Conservation (phyloP, 1,140 invertebrate species). For the Drosophila tropicalis region DNA sequence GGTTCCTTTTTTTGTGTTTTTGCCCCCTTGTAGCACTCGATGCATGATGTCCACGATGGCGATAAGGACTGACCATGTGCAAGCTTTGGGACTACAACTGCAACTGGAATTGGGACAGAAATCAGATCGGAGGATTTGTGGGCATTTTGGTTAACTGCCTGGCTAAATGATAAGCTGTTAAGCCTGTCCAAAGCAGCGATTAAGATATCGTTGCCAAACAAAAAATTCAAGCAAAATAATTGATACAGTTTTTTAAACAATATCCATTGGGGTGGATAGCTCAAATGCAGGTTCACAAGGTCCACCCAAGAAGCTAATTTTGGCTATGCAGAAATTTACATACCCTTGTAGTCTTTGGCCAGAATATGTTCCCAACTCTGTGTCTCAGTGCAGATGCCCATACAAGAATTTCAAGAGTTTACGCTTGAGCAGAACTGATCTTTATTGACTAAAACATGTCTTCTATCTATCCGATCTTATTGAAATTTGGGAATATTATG, state of each 20-base stretch:
- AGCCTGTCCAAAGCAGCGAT: conserved; percentile 26
- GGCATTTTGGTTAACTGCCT: conserved; percentile 57
- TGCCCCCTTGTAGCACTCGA: conserved; percentile 36
- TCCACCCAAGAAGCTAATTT: too few relatives aligned
- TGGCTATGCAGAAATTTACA: too few relatives aligned
- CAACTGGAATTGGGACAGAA: not conserved
- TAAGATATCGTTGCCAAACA: conserved; percentile 49
- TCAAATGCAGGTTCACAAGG: too few relatives aligned
- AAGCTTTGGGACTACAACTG: not conserved
- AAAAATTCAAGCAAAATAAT: not conserved
- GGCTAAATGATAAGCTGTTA: conserved; percentile 61
- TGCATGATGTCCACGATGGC: conserved; percentile 53
- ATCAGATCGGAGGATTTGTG: conserved; percentile 24
- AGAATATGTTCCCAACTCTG: too few relatives aligned
- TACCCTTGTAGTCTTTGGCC: too few relatives aligned
- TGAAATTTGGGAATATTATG: too few relatives aligned
- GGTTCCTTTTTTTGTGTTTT: not conserved
- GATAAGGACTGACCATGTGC: conserved; percentile 57
- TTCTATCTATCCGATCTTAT: too few relatives aligned
- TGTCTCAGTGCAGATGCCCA: too few relatives aligned
- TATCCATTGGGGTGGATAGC: not conserved
- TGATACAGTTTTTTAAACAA: conserved; percentile 24
- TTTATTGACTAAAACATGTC: too few relatives aligned
- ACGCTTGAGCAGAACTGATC: too few relatives aligned
- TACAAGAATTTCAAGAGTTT: too few relatives aligned